Evolutionary conservation across 30 jellyfish, hydroid and myxozoan species (phyloP).

Genomic region (Cassiopea xamachana): DNA sequence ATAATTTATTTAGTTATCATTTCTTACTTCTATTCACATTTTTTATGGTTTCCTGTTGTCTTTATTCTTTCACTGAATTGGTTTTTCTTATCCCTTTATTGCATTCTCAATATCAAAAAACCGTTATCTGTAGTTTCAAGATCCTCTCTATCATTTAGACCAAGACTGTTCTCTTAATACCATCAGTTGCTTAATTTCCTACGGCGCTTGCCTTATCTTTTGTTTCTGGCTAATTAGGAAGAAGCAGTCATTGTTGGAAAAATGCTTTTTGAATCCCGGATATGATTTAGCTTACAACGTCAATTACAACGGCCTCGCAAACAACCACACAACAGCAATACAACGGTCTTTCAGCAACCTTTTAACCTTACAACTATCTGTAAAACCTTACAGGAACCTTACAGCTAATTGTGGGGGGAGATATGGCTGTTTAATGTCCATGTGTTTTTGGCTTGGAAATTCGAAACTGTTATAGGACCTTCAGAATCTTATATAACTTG

Average conservation of each 20-base stretch:
- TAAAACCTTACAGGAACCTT: too few relatives aligned
- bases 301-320: too few relatives aligned
- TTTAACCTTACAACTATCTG: too few relatives aligned
- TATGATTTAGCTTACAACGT: not conserved
- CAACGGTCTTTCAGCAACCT: too few relatives aligned
- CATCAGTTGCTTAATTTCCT: not conserved
- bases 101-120: constrained; percentile 3
- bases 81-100: not conserved
- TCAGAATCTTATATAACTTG: too few relatives aligned
- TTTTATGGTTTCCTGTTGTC: constrained; percentile 16
- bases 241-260: not conserved
- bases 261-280: not conserved
- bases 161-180: not conserved
- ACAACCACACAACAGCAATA: too few relatives aligned
- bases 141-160: not conserved
- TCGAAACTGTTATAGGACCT: too few relatives aligned
- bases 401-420: too few relatives aligned
- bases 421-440: too few relatives aligned
- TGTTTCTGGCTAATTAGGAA: not conserved
- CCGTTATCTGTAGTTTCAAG: not conserved
- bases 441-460: too few relatives aligned
- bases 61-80: not conserved
- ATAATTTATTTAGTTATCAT: not conserved
- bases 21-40: not conserved
- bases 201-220: not conserved